Evolutionary conservation across 2,888 invertebrate genomes (phyloP).

Genomic region (Tetanocera ferruginea): DNA sequence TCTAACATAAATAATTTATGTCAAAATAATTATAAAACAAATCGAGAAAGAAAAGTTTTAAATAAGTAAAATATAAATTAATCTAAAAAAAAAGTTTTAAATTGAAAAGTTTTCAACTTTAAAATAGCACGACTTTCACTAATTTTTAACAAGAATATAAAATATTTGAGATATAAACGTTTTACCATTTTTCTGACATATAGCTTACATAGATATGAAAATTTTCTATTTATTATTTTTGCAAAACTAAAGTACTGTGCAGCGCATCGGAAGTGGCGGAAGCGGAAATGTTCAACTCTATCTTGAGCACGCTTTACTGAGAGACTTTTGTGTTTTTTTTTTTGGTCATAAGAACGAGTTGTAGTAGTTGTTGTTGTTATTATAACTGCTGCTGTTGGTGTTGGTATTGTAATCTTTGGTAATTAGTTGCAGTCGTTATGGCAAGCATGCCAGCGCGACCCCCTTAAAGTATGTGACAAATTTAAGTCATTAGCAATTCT

Average conservation of each 20-base stretch:
- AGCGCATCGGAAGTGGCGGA: background rate
- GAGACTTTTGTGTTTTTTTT: background rate
- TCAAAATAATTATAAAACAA: too few species aligned
- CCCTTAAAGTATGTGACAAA: conserved; percentile 6
- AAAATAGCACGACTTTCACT: too few species aligned
- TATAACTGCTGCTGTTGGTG: background rate
- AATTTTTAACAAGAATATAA: too few species aligned
- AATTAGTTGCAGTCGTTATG: conserved; percentile 14
- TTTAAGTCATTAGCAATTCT: background rate
- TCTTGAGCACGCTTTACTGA: background rate
- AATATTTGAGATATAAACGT: too few species aligned
- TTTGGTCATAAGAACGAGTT: background rate
- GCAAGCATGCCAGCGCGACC: background rate
- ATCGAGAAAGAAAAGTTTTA: too few species aligned
- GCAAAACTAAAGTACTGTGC: background rate
- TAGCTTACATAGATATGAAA: too few species aligned
- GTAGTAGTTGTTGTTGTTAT: background rate
- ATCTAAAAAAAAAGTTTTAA: too few species aligned
- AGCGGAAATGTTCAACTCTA: background rate
- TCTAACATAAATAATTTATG: too few species aligned
- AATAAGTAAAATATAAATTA: too few species aligned
- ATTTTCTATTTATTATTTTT: too few species aligned
- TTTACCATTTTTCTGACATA: too few species aligned
- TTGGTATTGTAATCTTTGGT: background rate
- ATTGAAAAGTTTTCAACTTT: too few species aligned